Base-by-base conservation (phyloP, 2,888 invertebrate genomes). In the Eupithecia tripunctaria region DNA sequence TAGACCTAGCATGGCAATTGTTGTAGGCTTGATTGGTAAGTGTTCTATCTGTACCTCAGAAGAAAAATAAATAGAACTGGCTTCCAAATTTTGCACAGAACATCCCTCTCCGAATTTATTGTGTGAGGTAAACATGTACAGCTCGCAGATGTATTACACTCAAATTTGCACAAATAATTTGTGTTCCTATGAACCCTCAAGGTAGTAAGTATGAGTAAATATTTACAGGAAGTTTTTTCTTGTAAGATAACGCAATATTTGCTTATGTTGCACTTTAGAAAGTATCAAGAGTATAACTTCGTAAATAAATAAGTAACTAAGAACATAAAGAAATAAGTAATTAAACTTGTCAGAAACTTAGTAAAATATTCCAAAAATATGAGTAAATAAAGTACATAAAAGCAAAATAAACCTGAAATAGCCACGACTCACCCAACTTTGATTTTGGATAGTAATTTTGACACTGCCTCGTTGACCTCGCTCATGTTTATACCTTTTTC, bases 381-480 rank as follows among this genome's bases (percentile, higher is more conserved):
- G 29, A 36, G 4, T 18, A 64, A 51, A 18, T n/a, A 36, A 36
- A 25, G 47, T n/a, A n/a, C n/a, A n/a, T n/a, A n/a, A n/a, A n/a
- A n/a, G n/a, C n/a, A 67, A 67, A 47, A 1, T 14, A 4, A n/a
- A 14, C 6, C 15, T 32, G 36, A 68, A 7, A 8, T 18, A 56
- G 66, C 65, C 71, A 63, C 67, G 67, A 75, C 75, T 72, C 32
- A 75, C 75, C 72, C 72, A 29, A 72, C 67, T 70, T 71, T 73
- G 18, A 73, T 75, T 41, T 68, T 68, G 12, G 75, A 67, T 62
- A 75, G 12, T 43, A 75, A 59, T 21, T 60, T 69, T 64, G 76
- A 74, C n/a, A 78, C 63, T n/a, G 70, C 64, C 32, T 71, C 71
- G 4, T 36, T 43, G 6, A 67, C 71, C 7, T 71, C 66, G 38